Evolutionary conservation across 2,113 vertebrate genomes (phyloP).

Genomic region (Bungarus multicinctus): DNA sequence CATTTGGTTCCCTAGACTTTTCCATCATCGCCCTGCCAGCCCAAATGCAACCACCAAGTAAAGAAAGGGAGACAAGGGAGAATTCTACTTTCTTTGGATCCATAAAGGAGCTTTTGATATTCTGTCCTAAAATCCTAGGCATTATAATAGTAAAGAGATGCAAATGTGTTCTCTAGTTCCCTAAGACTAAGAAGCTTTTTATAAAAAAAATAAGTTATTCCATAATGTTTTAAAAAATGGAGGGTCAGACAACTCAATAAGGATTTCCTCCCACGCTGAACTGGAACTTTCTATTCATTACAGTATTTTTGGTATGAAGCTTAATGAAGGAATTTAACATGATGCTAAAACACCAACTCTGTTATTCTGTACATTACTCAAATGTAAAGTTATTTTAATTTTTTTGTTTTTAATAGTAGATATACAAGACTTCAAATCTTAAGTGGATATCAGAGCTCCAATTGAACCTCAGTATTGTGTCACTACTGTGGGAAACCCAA

Average conservation of each 20-base stretch:
- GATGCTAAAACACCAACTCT: neutral
- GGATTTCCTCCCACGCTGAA: neutral
- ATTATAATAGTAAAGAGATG: neutral
- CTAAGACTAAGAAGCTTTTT: neutral
- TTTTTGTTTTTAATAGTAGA: neutral
- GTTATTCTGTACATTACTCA: neutral
- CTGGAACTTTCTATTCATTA: neutral
- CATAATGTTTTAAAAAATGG: neutral
- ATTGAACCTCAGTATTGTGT: neutral
- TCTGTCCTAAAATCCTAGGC: neutral
- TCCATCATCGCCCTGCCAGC: slow-evolving; percentile 45
- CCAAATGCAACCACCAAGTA: slow-evolving; percentile 51
- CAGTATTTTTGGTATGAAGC: neutral
- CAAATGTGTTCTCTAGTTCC: neutral
- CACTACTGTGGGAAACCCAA: neutral
- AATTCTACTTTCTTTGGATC: neutral
- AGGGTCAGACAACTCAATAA: neutral
- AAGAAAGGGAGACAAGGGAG: slow-evolving; percentile 38
- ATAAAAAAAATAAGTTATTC: neutral
- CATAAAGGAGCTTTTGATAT: neutral
- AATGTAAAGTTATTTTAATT: neutral
- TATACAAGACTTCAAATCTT: neutral
- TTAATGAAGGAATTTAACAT: neutral
- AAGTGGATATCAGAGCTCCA: neutral
- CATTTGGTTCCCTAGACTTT: slow-evolving; percentile 51